A percentile compares a stretch with the other conserved stretches of the same genome.
phyloP scores from a whole-genome alignment of 1,140 invertebrate species.

The Panagrolaimus sp. region DNA sequence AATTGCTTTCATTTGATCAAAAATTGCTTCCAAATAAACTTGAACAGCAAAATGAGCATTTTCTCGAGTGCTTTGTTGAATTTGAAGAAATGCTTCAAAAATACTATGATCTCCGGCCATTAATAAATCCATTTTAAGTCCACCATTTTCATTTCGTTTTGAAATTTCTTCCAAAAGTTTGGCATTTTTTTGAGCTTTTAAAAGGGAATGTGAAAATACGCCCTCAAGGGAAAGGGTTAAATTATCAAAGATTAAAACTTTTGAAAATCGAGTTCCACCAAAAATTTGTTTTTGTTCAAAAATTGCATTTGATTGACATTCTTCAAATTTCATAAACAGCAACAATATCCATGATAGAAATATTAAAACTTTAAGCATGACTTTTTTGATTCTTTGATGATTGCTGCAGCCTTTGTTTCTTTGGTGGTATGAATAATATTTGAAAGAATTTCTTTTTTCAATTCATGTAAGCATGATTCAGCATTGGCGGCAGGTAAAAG shows the following conservation, averaged over 20 bases:
- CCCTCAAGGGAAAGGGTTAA: not conserved
- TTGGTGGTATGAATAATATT: too few relatives aligned
- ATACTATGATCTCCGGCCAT: not conserved
- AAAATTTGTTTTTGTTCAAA: not conserved
- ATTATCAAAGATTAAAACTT: not conserved
- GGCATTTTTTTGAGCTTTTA: not conserved
- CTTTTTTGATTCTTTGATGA: too few relatives aligned
- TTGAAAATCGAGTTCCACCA: not conserved
- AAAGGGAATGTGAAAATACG: not conserved
- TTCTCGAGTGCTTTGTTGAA: not conserved
- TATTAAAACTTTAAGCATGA: too few relatives aligned
- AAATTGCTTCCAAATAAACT: slow-evolving; percentile 6
- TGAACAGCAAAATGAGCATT: not conserved
- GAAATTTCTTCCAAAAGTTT: not conserved
- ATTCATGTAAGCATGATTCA: too few relatives aligned
- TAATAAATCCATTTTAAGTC: slow-evolving; percentile 4
- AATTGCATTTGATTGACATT: too few relatives aligned
- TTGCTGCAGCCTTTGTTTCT: too few relatives aligned
- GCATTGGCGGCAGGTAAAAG: too few relatives aligned
- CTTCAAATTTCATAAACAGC: too few relatives aligned
- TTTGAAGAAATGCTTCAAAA: not conserved
- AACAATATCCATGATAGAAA: too few relatives aligned
- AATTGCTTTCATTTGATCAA: slow-evolving; percentile 1
- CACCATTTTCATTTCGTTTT: not conserved
- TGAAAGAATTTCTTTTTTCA: too few relatives aligned